These are phyloP conservation scores for Nerophis lumbriciformis DNA, from an alignment of 2,113 vertebrate genomes.

Conservation along the genomic window DNA sequence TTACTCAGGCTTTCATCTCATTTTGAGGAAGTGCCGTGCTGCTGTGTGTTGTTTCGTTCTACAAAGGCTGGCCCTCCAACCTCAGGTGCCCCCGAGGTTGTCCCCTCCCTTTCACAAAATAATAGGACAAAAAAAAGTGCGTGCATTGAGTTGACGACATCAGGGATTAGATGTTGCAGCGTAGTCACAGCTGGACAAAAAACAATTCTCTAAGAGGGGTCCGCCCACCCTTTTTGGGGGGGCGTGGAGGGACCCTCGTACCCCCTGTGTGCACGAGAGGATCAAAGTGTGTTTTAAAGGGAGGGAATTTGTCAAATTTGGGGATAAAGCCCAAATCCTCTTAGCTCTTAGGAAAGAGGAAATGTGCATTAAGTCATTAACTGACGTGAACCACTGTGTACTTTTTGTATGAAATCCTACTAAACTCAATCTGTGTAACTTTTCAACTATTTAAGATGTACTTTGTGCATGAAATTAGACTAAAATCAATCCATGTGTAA, in stretches of 20 bases:
- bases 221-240: conserved; percentile 9
- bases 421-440: too few relatives aligned
- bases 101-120: neutral
- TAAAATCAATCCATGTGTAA: too few relatives aligned
- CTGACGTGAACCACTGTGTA: too few relatives aligned
- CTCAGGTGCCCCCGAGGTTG: too few relatives aligned
- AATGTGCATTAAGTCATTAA: conserved; percentile 12
- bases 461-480: too few relatives aligned
- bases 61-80: conserved; percentile 4
- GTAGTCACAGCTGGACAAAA: conserved; percentile 55
- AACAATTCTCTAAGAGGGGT: conserved; percentile 50
- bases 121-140: conserved; percentile 42
- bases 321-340: conserved; percentile 34
- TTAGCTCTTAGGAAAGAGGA: conserved; percentile 11
- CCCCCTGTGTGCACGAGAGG: conserved; percentile 36
- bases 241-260: neutral
- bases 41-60: conserved; percentile 54
- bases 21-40: conserved; percentile 61
- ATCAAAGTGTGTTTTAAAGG: conserved; percentile 40
- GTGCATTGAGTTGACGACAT: conserved; percentile 46
- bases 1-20: conserved; percentile 54
- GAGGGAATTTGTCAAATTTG: conserved; percentile 32
- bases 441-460: too few relatives aligned
- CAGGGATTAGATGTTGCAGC: conserved; percentile 51
- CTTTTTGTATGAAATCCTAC: too few relatives aligned